These are phyloP conservation scores for Drosophila cardini DNA, from an alignment of 1,140 invertebrate genomes.

Conservation along the genomic window DNA sequence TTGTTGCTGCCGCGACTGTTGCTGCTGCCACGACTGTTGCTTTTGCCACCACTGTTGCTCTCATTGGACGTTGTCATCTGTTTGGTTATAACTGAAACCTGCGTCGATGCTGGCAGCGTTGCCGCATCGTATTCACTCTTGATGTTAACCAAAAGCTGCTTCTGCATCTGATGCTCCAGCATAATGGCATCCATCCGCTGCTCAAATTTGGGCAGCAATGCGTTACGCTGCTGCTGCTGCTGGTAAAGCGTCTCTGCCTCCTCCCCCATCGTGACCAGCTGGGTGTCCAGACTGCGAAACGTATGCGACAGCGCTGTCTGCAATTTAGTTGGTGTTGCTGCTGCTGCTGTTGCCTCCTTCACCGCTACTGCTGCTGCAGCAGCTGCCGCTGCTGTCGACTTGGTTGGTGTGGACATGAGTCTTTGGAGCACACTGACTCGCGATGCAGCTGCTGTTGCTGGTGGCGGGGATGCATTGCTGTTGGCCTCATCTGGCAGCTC, in stretches of 20 bases:
- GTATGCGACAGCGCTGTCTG: conserved; percentile 58
- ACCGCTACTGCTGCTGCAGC: conserved; percentile 8
- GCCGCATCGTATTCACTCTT: conserved; percentile 62
- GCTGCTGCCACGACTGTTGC: neutral
- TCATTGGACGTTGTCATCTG: conserved; percentile 28
- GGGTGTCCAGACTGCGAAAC: conserved; percentile 59
- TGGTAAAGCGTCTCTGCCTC: conserved; percentile 47
- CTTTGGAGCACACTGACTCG: conserved; percentile 62
- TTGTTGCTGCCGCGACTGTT: neutral
- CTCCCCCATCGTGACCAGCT: conserved; percentile 48
- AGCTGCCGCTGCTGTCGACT: neutral
- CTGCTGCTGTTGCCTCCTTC: neutral
- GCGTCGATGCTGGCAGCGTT: conserved; percentile 8
- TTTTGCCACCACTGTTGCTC: neutral
- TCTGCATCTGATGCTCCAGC: conserved; percentile 62
- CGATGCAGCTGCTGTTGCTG: conserved; percentile 10
- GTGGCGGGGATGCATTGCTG: conserved; percentile 53
- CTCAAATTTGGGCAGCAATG: conserved; percentile 39
- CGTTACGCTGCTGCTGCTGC: conserved; percentile 28
- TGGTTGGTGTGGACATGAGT: conserved; percentile 27
- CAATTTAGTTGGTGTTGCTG: conserved; percentile 36
- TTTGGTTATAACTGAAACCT: conserved; percentile 55
- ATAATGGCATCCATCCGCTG: conserved; percentile 59
- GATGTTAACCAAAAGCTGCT: conserved; percentile 61
- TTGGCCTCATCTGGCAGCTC: conserved; percentile 52